Base-by-base conservation (phyloP, 1,140 invertebrate species). In the Euura lappo region DNA sequence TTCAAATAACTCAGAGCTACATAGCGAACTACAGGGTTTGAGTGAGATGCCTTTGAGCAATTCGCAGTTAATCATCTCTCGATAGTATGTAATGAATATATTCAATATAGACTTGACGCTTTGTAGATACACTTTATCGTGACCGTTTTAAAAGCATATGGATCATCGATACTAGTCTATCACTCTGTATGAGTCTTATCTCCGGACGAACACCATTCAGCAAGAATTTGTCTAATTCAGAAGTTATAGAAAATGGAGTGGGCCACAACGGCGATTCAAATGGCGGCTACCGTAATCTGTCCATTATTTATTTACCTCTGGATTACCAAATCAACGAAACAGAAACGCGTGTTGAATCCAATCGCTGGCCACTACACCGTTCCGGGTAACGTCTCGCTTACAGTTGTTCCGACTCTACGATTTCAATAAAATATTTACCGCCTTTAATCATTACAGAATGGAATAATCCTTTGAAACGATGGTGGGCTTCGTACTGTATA, bases 381-480 rank as follows among this genome's bases (percentile, higher is more conserved):
- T 2, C 66, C 66, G 42, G 66, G 66, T 68, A 44, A 68, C 8
- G 13, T 28, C 28, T 28, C 28, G 28, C 28, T 28, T 1, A 28
- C 1, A 28, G 28, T 28, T 28, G 28, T 28, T 28, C 28, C 51
- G 3, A 11, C 2, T n/a, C 51, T 60, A 1, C 2, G 13, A 6
- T 60, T 60, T 60, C 1, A 28, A 28, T 28, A 28, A 28, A 28
- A 28, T 60, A 60, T 70, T 7, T 4, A 44, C n/a, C 46, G 3
- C n/a, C 13, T 5, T 70, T 0, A 10, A 68, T n/a, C 43, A 7
- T 73, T 67, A 60, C 71, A 88, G 87, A 82, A 67, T 89, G 87
- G 87, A 88, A 87, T 76, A 86, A 85, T 70, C 71, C 76, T 2
- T 73, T 88, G 42, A 88, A 88, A 75, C 78, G 83, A 44, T 8